Percentiles rank a stretch among this genome's conserved stretches.
phyloP scores from a whole-genome alignment of 2,888 invertebrate genomes.

The Nineta flava region DNA sequence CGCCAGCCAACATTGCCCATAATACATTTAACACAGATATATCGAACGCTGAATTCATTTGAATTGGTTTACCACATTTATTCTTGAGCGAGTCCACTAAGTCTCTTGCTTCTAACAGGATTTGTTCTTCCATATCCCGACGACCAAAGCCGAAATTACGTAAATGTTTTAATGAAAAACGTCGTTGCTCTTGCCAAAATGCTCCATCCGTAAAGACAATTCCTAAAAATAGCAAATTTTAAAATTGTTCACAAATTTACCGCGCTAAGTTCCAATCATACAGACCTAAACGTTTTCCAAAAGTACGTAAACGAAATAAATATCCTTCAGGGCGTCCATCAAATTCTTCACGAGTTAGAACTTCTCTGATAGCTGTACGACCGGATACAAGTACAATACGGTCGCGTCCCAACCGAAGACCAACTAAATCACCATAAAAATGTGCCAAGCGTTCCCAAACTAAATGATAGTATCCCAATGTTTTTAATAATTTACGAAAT shows the following conservation, averaged over 20 bases:
- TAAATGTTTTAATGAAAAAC: slow-evolving; percentile 47
- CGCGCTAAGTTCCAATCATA: too few relatives aligned
- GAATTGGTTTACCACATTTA: slow-evolving; percentile 25
- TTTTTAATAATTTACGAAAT: slow-evolving; percentile 23
- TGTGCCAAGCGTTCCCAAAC: slow-evolving; percentile 40
- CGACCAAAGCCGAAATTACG: slow-evolving; percentile 47
- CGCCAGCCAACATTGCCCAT: slow-evolving; percentile 54
- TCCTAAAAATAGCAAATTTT: slow-evolving; percentile 27
- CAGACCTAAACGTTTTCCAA: slow-evolving; percentile 47
- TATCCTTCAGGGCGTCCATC: slow-evolving; percentile 57
- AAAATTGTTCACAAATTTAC: too few relatives aligned
- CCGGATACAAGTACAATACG: slow-evolving; percentile 44
- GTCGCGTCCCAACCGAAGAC: slow-evolving; percentile 46
- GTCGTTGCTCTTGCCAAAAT: slow-evolving; percentile 47
- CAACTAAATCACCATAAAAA: slow-evolving; percentile 46
- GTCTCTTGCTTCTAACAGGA: slow-evolving; percentile 36
- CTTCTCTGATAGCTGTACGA: slow-evolving; percentile 41
- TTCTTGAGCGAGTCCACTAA: slow-evolving; percentile 31
- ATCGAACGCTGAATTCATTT: slow-evolving; percentile 37
- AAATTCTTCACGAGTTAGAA: slow-evolving; percentile 43
- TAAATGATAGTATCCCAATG: slow-evolving; percentile 36
- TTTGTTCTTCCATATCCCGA: slow-evolving; percentile 39
- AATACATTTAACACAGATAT: slow-evolving; percentile 48
- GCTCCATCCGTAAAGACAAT: slow-evolving; percentile 52
- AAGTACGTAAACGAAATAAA: slow-evolving; percentile 46